phyloP scores from a whole-genome alignment of 2,797 vertebrate species.

The Micromesistius poutassou region DNA sequence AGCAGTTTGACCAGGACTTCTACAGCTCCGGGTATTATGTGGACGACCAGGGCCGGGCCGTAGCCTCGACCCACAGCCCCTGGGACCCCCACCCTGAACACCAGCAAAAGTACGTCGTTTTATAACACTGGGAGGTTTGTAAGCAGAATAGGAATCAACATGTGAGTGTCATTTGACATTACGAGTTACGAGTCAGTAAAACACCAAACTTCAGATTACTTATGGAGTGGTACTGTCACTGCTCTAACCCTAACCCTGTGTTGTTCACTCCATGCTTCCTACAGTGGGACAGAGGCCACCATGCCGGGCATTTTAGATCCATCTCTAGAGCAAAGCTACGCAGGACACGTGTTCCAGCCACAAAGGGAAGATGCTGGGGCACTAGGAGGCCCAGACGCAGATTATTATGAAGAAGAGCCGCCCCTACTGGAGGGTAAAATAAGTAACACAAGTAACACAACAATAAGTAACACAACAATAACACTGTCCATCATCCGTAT shows the following conservation, averaged over 20 bases:
- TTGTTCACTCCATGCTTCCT: conserved; percentile 16
- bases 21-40: conserved; percentile 82
- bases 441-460: too few relatives aligned
- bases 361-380: conserved; percentile 16
- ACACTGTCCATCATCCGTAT: neutral
- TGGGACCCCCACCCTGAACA: conserved; percentile 6
- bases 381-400: conserved; percentile 15
- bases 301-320: conserved; percentile 31
- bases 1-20: conserved; percentile 78
- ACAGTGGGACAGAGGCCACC: conserved; percentile 27
- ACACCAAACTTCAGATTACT: neutral
- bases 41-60: conserved; percentile 69
- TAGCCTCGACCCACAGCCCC: conserved; percentile 28
- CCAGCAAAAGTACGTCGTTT: neutral
- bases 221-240: neutral
- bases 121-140: neutral
- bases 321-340: conserved; percentile 36
- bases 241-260: neutral
- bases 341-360: conserved; percentile 58
- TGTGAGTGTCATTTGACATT: neutral
- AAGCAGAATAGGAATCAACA: neutral
- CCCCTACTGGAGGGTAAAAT: conserved; percentile 65
- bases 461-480: too few relatives aligned
- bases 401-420: conserved; percentile 56
- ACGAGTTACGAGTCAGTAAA: neutral